Percentiles rank a stretch among this genome's conserved stretches.
These are phyloP conservation scores for Chiloscyllium plagiosum DNA, from an alignment of 2,113 vertebrate genomes.

Conservation along the genomic window DNA sequence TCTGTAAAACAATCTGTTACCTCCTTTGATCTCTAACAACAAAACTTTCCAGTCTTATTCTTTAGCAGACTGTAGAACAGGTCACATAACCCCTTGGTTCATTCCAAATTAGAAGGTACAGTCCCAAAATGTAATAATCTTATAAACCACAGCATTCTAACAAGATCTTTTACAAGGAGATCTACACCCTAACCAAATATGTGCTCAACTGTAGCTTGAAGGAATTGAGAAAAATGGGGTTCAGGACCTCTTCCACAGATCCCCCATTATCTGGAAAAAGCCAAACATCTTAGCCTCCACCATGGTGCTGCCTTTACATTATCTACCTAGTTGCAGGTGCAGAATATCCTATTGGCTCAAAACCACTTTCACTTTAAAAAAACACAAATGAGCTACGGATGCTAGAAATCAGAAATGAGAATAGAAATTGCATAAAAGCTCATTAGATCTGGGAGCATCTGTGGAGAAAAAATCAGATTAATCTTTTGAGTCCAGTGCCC, in stretches of 20 bases:
- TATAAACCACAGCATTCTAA: neutral
- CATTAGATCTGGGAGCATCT: too few relatives aligned
- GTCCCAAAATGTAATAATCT: neutral
- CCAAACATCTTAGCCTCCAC: neutral
- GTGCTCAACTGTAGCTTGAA: neutral
- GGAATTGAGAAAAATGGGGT: neutral
- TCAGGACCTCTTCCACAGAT: neutral
- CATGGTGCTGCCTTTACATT: neutral
- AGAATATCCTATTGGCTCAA: neutral
- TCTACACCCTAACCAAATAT: neutral
- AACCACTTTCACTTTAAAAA: neutral
- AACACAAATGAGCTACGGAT: too few relatives aligned
- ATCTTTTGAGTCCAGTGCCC: too few relatives aligned
- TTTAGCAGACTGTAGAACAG: neutral
- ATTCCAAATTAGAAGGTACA: neutral
- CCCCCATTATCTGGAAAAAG: neutral
- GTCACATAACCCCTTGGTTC: neutral
- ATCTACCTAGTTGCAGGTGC: neutral
- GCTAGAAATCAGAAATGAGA: too few relatives aligned
- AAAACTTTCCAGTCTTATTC: neutral
- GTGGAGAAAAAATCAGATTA: too few relatives aligned
- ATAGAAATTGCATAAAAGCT: too few relatives aligned
- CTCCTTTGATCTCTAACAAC: neutral
- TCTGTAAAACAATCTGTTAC: neutral
- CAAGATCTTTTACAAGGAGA: neutral